phyloP scores from a whole-genome alignment of 2,888 invertebrate species.

The Melanotus villosus region DNA sequence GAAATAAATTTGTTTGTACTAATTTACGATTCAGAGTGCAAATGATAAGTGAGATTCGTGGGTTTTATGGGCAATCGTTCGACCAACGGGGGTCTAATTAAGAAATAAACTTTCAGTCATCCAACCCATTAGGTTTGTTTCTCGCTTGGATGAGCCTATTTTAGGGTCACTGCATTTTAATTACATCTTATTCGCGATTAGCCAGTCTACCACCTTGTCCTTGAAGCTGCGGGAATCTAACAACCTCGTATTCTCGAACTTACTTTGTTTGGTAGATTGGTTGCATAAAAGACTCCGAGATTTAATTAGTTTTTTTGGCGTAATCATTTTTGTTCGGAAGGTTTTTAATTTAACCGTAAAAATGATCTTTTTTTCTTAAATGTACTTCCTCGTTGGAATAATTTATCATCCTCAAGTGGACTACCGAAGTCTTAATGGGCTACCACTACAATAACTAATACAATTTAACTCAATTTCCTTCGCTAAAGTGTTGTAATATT shows the following conservation, averaged over 20 bases:
- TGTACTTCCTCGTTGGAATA: conserved; percentile 1
- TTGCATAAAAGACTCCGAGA: not conserved
- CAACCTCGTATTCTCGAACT: not conserved
- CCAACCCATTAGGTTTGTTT: conserved; percentile 39
- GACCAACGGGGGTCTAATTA: conserved; percentile 50
- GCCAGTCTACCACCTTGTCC: not conserved
- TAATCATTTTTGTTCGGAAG: not conserved
- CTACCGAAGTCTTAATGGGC: conserved; percentile 19
- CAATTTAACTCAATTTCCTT: conserved; percentile 10
- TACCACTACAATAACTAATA: conserved; percentile 11
- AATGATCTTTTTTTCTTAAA: conserved; percentile 1
- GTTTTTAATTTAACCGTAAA: not conserved
- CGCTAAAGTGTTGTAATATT: conserved; percentile 22
- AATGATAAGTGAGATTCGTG: conserved; percentile 38
- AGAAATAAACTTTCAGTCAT: conserved; percentile 48
- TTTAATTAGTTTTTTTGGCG: conserved; percentile 3
- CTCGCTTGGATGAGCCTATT: conserved; percentile 33
- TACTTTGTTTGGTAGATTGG: not conserved
- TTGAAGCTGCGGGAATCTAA: conserved; percentile 1
- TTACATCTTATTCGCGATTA: conserved; percentile 24
- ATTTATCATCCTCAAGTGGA: conserved; percentile 31
- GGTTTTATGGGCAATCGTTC: conserved; percentile 35
- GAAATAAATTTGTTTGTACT: conserved; percentile 31
- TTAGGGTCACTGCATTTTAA: conserved; percentile 37
- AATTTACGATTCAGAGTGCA: conserved; percentile 31